Evolutionary conservation across 30 jellyfish, hydroid and myxozoan species (phyloP).

Genomic region (Catostylus mosaicus): DNA sequence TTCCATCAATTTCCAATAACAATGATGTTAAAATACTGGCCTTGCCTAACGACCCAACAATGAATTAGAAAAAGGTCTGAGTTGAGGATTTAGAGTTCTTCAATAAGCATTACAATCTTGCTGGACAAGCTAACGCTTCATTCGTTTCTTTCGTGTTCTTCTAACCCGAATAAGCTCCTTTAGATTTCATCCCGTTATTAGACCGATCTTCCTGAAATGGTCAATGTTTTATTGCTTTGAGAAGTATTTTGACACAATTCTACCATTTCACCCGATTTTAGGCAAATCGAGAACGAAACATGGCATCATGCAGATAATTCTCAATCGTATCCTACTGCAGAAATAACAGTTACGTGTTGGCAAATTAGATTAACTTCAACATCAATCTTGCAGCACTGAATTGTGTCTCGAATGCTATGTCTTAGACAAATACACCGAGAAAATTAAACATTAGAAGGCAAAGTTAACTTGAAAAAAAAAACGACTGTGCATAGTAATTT

Average conservation of each 20-base stretch:
- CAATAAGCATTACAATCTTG: neutral
- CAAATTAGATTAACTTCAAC: neutral
- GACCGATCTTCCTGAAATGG: neutral
- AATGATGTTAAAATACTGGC: neutral
- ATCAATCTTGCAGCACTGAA: neutral
- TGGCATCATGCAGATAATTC: neutral
- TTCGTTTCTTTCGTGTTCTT: neutral
- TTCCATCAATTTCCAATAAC: too few relatives aligned
- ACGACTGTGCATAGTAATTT: too few relatives aligned
- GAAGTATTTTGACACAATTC: too few relatives aligned
- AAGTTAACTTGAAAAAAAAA: too few relatives aligned
- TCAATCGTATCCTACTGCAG: neutral
- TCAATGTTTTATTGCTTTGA: too few relatives aligned
- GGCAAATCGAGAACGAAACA: neutral
- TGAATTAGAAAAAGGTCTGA: too few relatives aligned
- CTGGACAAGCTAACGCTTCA: too few relatives aligned
- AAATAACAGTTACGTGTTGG: neutral
- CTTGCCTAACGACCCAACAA: neutral
- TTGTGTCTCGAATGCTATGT: neutral
- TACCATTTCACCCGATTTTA: neutral
- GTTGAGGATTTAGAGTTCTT: neutral
- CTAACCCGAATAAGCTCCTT: neutral
- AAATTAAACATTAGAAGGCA: neutral
- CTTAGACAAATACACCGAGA: neutral
- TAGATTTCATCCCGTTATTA: neutral